Evolutionary conservation across 2,797 vertebrate genomes (phyloP), one percentile per base, ranked within the genome.

Genomic region (Calcarius lapponicus): DNA sequence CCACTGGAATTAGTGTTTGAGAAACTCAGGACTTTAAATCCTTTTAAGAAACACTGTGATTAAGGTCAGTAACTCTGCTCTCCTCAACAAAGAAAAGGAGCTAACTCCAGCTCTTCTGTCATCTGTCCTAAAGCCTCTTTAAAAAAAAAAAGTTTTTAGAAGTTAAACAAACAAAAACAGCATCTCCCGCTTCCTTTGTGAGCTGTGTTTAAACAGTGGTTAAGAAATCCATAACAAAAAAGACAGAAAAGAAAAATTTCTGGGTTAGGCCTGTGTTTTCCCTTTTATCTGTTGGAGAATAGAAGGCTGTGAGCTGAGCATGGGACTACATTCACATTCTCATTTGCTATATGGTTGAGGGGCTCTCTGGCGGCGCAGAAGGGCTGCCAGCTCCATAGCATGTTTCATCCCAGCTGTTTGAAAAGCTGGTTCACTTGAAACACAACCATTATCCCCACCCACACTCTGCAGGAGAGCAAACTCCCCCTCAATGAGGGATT

Each of bases 371-470:
- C 1, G 1, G 43, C 7, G 29, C 70, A 71, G 53, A 78, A 90
- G 62, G 58, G 32, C 57, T 0, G 3, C 84, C 43, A 71, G 85
- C 54, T 90, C 61, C 57, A 36, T 0, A 60, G 50, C 71, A 57
- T 29, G 36, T 83, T 94, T 86, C 88, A 73, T 81, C 73, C 56
- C 78, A 91, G 88, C 81, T 86, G 64, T 56, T 43, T 81, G 78
- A 90, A 95, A 92, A 96, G 92, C 83, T 87, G 45, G 69, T 87
- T 89, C 72, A 67, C 90, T 95, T 82, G 73, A 94, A 95, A 83
- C 66, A 76, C 64, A 86, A 91, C 66, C 72, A 60, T 62, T 79
- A 57, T 84, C 81, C 81, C 74, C 74, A 95, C 91, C 80, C 90
- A 83, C 80, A 60, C 95, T 92, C 86, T 51, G 70, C 53, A 92